These are phyloP conservation scores for Rhynchonycteris naso DNA, from an alignment of 2,797 vertebrate genomes.

Conservation along the genomic window DNA sequence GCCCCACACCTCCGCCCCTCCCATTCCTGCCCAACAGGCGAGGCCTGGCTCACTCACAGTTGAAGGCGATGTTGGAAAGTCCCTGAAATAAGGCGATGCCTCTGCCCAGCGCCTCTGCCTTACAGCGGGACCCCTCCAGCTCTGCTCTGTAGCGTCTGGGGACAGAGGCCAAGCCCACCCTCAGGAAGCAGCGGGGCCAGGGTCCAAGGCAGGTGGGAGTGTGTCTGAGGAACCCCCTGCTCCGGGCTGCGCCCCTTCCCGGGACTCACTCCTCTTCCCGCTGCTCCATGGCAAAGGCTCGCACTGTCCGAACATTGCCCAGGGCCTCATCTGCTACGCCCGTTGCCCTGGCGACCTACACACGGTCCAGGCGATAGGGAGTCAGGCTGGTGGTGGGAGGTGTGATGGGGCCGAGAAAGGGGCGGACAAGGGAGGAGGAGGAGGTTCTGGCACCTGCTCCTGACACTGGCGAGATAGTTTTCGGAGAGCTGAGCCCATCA, in stretches of 20 bases:
- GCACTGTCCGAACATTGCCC: conserved; percentile 94
- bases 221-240: not conserved
- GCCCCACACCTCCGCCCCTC: not conserved
- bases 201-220: accelerated
- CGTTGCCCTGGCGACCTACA: conserved; percentile 94
- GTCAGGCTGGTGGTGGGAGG: not conserved
- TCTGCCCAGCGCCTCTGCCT: conserved; percentile 92
- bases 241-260: accelerated
- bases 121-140: conserved; percentile 90
- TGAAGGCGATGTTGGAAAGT: conserved; percentile 94
- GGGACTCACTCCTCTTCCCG: conserved; percentile 91
- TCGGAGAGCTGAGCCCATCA: conserved; percentile 93
- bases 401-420: not conserved
- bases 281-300: conserved; percentile 97
- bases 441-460: conserved; percentile 90
- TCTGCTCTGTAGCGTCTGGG: conserved; percentile 90
- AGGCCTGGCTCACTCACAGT: conserved; percentile 88
- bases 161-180: not conserved
- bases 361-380: not conserved
- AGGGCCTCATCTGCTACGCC: conserved; percentile 95
- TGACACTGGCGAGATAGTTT: conserved; percentile 93
- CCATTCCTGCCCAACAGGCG: accelerated
- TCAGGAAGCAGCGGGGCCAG: not conserved
- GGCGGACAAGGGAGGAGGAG: accelerated
- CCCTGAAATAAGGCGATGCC: conserved; percentile 97